phyloP scores from a whole-genome alignment of 2,797 vertebrate species.

The Steatocranus sp. region DNA sequence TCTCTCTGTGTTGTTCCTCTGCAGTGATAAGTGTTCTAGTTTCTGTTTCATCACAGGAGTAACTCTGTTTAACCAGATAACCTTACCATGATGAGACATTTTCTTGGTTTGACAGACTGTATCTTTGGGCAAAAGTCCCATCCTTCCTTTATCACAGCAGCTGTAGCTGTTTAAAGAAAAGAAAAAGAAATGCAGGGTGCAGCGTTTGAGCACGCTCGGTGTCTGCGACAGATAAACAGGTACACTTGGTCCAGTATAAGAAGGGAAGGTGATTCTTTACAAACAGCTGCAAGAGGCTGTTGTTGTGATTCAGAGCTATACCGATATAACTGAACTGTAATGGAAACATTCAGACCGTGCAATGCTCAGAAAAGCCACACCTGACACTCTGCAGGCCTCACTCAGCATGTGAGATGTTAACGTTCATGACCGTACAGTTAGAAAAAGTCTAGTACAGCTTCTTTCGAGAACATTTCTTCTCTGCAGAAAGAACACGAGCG shows the following conservation, averaged over 20 bases:
- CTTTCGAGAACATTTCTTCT: background rate
- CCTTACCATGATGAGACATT: background rate
- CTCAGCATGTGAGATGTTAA: background rate
- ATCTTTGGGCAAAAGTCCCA: background rate
- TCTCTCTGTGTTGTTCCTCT: background rate
- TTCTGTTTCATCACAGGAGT: background rate
- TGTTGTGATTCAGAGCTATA: background rate
- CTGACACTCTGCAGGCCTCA: background rate
- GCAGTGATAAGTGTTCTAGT: background rate
- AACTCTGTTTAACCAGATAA: background rate
- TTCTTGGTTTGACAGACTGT: background rate
- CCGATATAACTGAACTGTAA: background rate
- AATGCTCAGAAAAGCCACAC: background rate
- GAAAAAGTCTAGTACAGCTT: background rate
- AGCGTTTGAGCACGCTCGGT: background rate
- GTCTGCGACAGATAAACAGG: background rate
- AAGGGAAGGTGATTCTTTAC: background rate
- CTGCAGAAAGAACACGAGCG: background rate
- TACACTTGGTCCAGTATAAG: background rate
- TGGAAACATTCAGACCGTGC: background rate
- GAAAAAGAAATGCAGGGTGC: background rate
- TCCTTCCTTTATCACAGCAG: background rate
- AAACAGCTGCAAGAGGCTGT: background rate
- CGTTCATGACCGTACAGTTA: background rate
- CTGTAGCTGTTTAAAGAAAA: background rate